Conservation (phyloP, 2,797 vertebrate species). For the Poecilia wingei region DNA sequence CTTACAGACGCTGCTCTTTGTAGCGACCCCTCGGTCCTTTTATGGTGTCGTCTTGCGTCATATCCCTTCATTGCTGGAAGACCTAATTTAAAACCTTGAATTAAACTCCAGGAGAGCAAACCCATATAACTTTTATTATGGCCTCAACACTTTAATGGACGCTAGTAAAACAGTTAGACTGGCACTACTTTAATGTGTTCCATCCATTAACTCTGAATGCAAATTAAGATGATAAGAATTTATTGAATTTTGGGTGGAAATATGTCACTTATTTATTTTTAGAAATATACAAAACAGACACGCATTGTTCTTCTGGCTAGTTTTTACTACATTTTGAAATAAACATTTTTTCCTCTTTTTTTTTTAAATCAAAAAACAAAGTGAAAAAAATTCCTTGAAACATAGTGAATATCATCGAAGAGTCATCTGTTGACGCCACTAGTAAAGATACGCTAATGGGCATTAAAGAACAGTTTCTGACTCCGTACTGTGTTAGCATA, state of each 20-base stretch:
- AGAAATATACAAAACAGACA: not conserved
- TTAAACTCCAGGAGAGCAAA: conserved; percentile 53
- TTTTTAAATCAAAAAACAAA: too few species aligned
- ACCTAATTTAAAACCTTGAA: conserved; percentile 59
- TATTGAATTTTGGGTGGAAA: conserved; percentile 21
- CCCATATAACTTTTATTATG: conserved; percentile 61
- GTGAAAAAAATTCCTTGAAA: not conserved
- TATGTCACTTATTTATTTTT: conserved; percentile 14
- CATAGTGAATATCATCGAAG: not conserved
- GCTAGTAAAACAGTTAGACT: conserved; percentile 55
- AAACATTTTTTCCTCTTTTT: too few species aligned
- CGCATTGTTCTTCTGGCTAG: not conserved
- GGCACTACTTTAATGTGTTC: conserved; percentile 49
- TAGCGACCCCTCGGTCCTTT: conserved; percentile 26
- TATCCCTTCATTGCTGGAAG: conserved; percentile 48
- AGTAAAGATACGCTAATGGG: not conserved
- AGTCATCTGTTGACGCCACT: not conserved
- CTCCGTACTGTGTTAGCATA: not conserved
- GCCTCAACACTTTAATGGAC: conserved; percentile 55
- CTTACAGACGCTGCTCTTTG: conserved; percentile 34
- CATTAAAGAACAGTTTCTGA: not conserved
- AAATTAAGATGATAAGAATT: conserved; percentile 37
- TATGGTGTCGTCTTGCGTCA: conserved; percentile 36
- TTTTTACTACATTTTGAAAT: not conserved
- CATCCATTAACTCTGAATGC: conserved; percentile 56